Percentiles rank a stretch among this genome's conserved stretches.
Conservation (phyloP, 2,797 vertebrate genomes). For the Huso huso region DNA sequence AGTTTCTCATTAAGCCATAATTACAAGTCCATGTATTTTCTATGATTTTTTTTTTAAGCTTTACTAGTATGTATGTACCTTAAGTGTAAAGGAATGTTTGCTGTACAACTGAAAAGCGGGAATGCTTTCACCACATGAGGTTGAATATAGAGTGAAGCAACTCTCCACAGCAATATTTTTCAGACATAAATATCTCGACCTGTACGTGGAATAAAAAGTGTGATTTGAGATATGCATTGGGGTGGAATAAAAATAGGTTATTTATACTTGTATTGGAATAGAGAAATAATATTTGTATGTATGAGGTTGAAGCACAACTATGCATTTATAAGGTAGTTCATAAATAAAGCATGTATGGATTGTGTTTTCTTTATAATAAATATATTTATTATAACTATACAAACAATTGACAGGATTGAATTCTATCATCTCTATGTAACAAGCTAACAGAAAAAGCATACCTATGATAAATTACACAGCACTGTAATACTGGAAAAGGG, state of each 20-base stretch:
- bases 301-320: conserved; percentile 39
- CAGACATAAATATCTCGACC: conserved; percentile 49
- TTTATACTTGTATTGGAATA: no score
- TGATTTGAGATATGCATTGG: conserved; percentile 54
- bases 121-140: conserved; percentile 62
- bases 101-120: conserved; percentile 46
- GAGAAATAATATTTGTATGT: conserved; percentile 27
- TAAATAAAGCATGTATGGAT: conserved; percentile 32
- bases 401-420: conserved; percentile 33
- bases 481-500: neutral
- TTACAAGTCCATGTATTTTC: no score
- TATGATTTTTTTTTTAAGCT: no score
- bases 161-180: conserved; percentile 53
- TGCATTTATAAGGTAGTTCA: conserved; percentile 35
- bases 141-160: conserved; percentile 56
- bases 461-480: neutral
- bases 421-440: conserved; percentile 53
- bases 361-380: conserved; percentile 39
- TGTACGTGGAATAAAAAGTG: conserved; percentile 53
- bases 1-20: no score
- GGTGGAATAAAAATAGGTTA: conserved; percentile 25
- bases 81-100: conserved; percentile 28
- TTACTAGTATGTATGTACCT: conserved; percentile 32
- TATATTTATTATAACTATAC: conserved; percentile 43
- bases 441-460: conserved; percentile 29